Evolutionary conservation across 2,113 vertebrate species (phyloP).

Genomic region (Archilochus colubris): DNA sequence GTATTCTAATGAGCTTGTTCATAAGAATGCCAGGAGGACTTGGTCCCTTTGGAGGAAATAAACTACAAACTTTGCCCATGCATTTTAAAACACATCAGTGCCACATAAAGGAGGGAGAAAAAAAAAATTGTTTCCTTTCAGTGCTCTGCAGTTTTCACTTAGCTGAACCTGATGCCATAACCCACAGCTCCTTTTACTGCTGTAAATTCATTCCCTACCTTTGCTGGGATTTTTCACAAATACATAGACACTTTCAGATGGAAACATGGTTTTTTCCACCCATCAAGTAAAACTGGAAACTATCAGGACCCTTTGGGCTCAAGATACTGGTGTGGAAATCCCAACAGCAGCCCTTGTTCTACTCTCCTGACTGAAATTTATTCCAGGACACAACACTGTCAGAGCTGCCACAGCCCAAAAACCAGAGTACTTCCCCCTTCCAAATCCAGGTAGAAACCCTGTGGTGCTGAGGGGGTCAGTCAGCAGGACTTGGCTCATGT

Average conservation of each 20-base stretch:
- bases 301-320: slow-evolving; percentile 67
- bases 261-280: slow-evolving; percentile 66
- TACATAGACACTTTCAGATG: slow-evolving; percentile 70
- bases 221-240: slow-evolving; percentile 62
- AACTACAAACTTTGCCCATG: slow-evolving; percentile 53
- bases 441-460: background rate
- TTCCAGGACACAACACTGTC: slow-evolving; percentile 61
- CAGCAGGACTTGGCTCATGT: background rate
- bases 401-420: slow-evolving; percentile 59
- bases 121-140: background rate
- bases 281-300: slow-evolving; percentile 76
- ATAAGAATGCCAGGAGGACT: slow-evolving; percentile 60
- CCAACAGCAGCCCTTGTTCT: slow-evolving; percentile 76
- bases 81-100: slow-evolving; percentile 43
- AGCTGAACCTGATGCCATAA: background rate
- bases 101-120: background rate
- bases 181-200: background rate
- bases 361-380: slow-evolving; percentile 76
- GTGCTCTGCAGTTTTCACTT: background rate
- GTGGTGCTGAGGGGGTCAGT: background rate
- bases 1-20: slow-evolving; percentile 70
- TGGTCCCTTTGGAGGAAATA: slow-evolving; percentile 55
- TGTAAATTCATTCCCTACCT: slow-evolving; percentile 56
- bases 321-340: slow-evolving; percentile 59
- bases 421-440: background rate